Evolutionary conservation across 2,888 invertebrate species (phyloP).

Genomic region (Aphidoletes aphidimyza): DNA sequence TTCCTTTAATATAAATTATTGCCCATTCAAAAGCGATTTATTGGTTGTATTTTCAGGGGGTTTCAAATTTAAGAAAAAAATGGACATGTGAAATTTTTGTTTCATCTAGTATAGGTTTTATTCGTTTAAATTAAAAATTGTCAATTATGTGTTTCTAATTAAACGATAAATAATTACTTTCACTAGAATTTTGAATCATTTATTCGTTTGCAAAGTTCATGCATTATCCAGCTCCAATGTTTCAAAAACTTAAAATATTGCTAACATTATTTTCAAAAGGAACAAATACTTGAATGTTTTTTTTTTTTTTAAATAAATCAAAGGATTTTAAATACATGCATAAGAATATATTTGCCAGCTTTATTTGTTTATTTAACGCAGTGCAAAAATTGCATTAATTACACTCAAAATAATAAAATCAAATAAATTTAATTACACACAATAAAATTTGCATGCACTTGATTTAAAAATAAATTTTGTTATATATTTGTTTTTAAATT

Average conservation of each 20-base stretch:
- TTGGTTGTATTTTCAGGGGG: too few relatives aligned
- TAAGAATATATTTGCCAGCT: conserved; percentile 33
- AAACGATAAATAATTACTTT: background rate
- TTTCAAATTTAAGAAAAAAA: too few relatives aligned
- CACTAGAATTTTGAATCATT: background rate
- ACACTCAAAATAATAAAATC: background rate
- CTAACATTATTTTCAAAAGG: background rate
- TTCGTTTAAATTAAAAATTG: too few relatives aligned
- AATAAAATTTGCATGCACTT: background rate
- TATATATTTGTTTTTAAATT: background rate
- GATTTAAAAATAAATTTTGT: background rate
- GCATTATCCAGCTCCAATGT: conserved; percentile 9
- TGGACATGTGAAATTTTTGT: too few relatives aligned
- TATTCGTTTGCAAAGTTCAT: background rate
- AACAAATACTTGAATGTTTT: background rate
- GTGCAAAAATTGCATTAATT: too few relatives aligned
- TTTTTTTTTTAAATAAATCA: too few relatives aligned
- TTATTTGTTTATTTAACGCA: background rate
- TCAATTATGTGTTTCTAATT: background rate
- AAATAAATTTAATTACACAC: background rate
- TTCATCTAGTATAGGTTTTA: too few relatives aligned
- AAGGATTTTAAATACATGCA: background rate
- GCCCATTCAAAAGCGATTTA: too few relatives aligned
- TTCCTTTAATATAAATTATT: too few relatives aligned
- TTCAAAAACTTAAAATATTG: background rate